A percentile compares a stretch with the other conserved stretches of the same genome.
Evolutionary conservation across 2,113 vertebrate genomes (phyloP).

Genomic region (Nasalis larvatus): DNA sequence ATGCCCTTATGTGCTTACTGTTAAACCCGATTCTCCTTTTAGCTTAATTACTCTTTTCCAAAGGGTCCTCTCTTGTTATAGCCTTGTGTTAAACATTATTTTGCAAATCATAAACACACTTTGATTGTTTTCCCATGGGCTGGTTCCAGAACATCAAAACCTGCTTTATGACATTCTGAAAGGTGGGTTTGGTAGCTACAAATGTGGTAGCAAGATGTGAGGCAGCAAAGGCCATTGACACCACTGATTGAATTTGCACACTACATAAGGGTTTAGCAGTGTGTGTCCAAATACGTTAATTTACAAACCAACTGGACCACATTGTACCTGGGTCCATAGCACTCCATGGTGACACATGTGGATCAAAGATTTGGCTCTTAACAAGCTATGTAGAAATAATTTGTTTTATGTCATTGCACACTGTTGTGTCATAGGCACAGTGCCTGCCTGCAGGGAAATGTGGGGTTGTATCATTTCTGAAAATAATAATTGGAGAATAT

Average conservation of each 20-base stretch:
- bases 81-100: slow-evolving; percentile 42
- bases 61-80: slow-evolving; percentile 27
- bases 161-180: slow-evolving; percentile 46
- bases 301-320: slow-evolving; percentile 23
- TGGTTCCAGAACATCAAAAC: slow-evolving; percentile 55
- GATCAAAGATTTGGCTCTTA: slow-evolving; percentile 28
- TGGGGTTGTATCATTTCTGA: slow-evolving; percentile 39
- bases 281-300: slow-evolving; percentile 41
- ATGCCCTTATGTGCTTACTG: not conserved
- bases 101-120: slow-evolving; percentile 58
- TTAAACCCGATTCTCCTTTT: slow-evolving; percentile 32
- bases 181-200: slow-evolving; percentile 38
- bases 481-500: slow-evolving; percentile 53
- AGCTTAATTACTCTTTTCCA: slow-evolving; percentile 63
- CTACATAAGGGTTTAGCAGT: not conserved
- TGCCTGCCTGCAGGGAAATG: not conserved
- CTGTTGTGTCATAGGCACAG: not conserved
- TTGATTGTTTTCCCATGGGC: slow-evolving; percentile 63
- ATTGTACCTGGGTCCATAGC: not conserved
- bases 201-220: slow-evolving; percentile 70
- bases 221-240: slow-evolving; percentile 41
- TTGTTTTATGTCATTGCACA: slow-evolving; percentile 36
- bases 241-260: slow-evolving; percentile 53
- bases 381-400: slow-evolving; percentile 31
- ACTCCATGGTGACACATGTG: not conserved